phyloP scores from a whole-genome alignment of 2,113 vertebrate genomes.

The Saimiri boliviensis region DNA sequence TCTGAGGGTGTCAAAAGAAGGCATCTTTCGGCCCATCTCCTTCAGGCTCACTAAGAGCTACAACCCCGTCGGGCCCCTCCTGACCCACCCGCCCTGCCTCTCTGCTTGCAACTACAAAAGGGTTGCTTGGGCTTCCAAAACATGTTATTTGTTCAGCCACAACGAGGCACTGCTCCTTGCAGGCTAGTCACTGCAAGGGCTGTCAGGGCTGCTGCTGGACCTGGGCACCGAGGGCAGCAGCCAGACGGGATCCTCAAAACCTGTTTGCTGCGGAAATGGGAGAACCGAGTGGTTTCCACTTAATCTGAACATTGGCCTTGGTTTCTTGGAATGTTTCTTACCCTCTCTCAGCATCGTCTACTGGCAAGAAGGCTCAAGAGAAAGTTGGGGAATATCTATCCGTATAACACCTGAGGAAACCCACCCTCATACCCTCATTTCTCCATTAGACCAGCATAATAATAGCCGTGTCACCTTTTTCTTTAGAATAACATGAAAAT shows the following conservation, averaged over 20 bases:
- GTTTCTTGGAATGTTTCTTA: conserved; percentile 22
- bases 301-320: conserved; percentile 16
- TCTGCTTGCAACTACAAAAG: conserved; percentile 6
- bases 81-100: not conserved
- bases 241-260: not conserved
- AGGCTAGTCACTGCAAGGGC: not conserved
- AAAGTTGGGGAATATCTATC: not conserved
- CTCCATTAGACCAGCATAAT: not conserved
- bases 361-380: not conserved
- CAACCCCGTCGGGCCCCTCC: not conserved
- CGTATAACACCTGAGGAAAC: rapidly evolving
- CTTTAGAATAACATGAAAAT: not conserved
- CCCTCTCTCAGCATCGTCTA: not conserved
- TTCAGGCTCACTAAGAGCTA: not conserved
- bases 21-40: not conserved
- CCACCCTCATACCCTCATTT: not conserved
- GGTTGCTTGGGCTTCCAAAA: conserved; percentile 53
- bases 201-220: conserved; percentile 31
- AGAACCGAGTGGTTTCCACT: not conserved
- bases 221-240: not conserved
- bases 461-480: not conserved
- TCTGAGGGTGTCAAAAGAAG: not conserved
- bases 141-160: conserved; percentile 56
- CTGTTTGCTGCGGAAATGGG: conserved; percentile 27
- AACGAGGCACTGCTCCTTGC: conserved; percentile 24